phyloP scores from a whole-genome alignment of 2,113 vertebrate species.

The Halcyon malimbica region DNA sequence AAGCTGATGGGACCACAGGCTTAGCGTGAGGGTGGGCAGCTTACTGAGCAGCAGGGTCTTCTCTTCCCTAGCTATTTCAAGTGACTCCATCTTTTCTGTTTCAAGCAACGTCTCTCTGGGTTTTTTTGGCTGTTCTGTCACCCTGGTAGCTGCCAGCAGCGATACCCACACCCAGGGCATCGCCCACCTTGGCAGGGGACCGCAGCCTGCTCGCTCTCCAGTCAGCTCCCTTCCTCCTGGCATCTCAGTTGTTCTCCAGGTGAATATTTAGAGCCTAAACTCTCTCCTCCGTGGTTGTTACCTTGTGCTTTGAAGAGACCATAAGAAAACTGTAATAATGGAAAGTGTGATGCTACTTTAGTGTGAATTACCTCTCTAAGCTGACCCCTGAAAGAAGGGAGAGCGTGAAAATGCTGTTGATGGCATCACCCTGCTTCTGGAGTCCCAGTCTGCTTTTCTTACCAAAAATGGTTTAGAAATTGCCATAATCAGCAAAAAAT shows the following conservation, averaged over 20 bases:
- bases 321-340: not conserved
- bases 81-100: not conserved
- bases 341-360: not conserved
- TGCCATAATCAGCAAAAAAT: not conserved
- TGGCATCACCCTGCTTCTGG: not conserved
- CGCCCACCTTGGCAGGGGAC: not conserved
- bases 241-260: not conserved
- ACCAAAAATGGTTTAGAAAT: not conserved
- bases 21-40: not conserved
- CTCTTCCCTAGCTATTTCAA: not conserved
- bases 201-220: rapidly evolving
- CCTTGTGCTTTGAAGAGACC: not conserved
- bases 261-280: not conserved
- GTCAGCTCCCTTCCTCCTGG: not conserved
- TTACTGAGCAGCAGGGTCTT: not conserved
- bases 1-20: not conserved
- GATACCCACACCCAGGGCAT: not conserved
- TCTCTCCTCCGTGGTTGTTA: not conserved
- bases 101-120: not conserved
- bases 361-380: not conserved
- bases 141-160: not conserved
- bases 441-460: not conserved
- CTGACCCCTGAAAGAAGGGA: not conserved
- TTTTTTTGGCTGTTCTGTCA: not conserved
- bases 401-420: not conserved